Evolutionary conservation across 2,797 vertebrate species (phyloP).

Genomic region (Periparus ater): DNA sequence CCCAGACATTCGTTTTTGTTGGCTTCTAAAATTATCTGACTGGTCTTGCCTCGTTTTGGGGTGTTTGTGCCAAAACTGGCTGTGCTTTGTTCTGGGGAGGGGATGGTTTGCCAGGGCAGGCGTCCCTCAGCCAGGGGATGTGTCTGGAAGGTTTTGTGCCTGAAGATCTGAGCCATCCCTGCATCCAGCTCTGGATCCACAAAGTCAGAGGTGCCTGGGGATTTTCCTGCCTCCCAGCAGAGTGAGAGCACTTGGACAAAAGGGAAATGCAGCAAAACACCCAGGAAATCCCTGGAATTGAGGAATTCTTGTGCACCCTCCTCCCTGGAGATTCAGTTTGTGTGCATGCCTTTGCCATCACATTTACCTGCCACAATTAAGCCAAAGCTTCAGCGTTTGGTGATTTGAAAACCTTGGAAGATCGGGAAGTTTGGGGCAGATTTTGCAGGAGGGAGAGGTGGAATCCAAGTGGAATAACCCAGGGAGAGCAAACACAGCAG

Average conservation of each 20-base stretch:
- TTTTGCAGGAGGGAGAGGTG: neutral
- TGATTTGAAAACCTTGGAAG: neutral
- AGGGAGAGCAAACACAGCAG: neutral
- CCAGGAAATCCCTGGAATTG: neutral
- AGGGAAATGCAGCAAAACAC: neutral
- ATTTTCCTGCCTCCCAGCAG: neutral
- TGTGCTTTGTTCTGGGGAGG: neutral
- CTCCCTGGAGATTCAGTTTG: neutral
- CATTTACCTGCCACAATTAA: neutral
- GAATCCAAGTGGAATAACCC: neutral
- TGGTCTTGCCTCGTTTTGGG: neutral
- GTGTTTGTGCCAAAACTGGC: neutral
- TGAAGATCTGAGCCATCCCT: neutral
- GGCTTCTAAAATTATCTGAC: accelerated
- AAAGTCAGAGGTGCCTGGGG: neutral
- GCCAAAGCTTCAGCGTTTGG: neutral
- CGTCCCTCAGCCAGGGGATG: accelerated
- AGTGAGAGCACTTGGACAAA: neutral
- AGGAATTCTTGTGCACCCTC: accelerated
- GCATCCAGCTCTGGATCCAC: neutral
- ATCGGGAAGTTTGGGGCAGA: neutral
- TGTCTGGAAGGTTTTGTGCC: neutral
- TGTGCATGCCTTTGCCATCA: accelerated
- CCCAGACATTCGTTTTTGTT: accelerated
- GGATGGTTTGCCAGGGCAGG: neutral